phyloP scores from a whole-genome alignment of 2,113 vertebrate genomes.

The Pyxicephalus adspersus region DNA sequence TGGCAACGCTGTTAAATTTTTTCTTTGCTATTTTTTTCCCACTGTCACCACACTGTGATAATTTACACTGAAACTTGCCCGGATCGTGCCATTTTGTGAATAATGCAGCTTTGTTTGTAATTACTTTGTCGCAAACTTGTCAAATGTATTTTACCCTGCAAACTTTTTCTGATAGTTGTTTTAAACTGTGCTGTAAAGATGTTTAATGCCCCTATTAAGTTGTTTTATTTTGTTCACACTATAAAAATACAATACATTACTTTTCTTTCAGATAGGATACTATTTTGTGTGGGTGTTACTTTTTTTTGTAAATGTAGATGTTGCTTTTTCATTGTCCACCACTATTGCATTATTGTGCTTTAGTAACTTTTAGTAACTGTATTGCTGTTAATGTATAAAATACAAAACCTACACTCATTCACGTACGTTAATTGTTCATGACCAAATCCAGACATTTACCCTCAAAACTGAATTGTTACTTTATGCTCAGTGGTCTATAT shows the following conservation, averaged over 20 bases:
- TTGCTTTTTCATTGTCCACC: neutral
- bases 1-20: neutral
- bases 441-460: neutral
- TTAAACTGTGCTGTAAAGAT: too few relatives aligned
- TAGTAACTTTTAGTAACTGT: neutral
- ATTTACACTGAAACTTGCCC: constrained; percentile 1
- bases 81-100: neutral
- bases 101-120: neutral
- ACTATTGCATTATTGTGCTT: neutral
- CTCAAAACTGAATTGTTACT: too few relatives aligned
- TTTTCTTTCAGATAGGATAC: neutral
- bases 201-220: neutral
- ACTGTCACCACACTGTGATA: neutral
- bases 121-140: neutral
- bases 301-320: neutral
- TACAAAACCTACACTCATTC: neutral
- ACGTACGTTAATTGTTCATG: neutral
- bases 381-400: neutral
- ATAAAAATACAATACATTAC: neutral
- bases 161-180: too few relatives aligned
- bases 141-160: neutral
- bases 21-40: too few relatives aligned
- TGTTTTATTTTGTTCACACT: neutral
- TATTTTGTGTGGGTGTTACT: neutral
- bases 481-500: too few relatives aligned